phyloP scores from a whole-genome alignment of 2,113 vertebrate species.

The Vidua macroura region DNA sequence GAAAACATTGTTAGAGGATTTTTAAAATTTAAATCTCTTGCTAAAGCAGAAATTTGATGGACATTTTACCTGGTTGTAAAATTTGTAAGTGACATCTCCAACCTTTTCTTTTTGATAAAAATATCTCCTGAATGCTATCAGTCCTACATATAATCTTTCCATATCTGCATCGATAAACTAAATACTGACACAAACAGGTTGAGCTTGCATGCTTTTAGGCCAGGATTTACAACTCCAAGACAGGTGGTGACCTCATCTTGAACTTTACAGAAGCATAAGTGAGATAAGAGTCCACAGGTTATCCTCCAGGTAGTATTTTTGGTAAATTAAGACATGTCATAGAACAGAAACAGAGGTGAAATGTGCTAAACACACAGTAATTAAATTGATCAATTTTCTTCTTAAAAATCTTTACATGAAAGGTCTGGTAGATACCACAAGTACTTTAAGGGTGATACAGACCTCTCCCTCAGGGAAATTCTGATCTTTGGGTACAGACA shows the following conservation, averaged over 20 bases:
- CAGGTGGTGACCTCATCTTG: not conserved
- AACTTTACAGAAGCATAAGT: not conserved
- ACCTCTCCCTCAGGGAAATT: not conserved
- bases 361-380: not conserved
- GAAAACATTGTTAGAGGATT: not conserved
- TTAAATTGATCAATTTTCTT: not conserved
- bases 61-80: not conserved
- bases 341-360: not conserved
- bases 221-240: not conserved
- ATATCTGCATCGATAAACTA: not conserved
- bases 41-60: not conserved
- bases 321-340: not conserved
- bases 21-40: not conserved
- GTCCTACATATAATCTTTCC: not conserved
- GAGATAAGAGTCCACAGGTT: not conserved
- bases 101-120: not conserved
- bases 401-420: not conserved
- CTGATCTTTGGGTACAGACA: not conserved
- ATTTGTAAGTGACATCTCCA: not conserved
- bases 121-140: not conserved
- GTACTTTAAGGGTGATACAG: not conserved
- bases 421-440: not conserved
- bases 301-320: not conserved
- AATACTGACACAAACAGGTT: not conserved
- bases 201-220: not conserved